Base-by-base conservation (phyloP, 1,140 invertebrate species). In the Aphelinus certus region DNA sequence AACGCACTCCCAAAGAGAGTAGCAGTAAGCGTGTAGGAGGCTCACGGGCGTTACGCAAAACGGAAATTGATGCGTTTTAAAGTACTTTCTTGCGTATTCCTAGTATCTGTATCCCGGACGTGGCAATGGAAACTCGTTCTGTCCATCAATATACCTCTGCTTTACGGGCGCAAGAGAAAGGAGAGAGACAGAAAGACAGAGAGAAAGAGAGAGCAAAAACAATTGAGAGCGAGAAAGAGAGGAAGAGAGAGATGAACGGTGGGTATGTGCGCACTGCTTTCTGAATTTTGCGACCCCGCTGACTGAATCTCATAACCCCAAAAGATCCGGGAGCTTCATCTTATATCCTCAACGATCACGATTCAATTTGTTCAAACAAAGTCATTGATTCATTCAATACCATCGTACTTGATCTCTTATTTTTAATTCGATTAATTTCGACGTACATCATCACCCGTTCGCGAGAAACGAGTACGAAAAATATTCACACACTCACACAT, bases 291-390 rank as follows among this genome's bases (percentile, higher is more conserved):
- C 10, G 26, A 26, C 55, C 45, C 3, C n/a, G 43, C 1, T 26
- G 3, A 7, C 60, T n/a, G 3, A 43, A 71, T 71, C 63, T 63
- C 60, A 63, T 71, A 63, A 62, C 60, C 6, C 51, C 6, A 3
- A 3, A 3, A 51, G 73, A 76, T 78, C 81, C 73, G 66, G 71
- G 69, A 77, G 73, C 47, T 47, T 6, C 77, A 72, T 78, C 76
- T 79, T 82, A 26, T 26, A 81, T 78, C 78, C 80, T 80, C 77
- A 71, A 64, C 51, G 60, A 63, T 71, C 67, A 63, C 42, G 62
- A 66, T 60, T 70, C 56, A 57, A 53, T 57, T 10, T 57, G 42
- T 43, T 53, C 3, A 2, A 26, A 26, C 26, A 26, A 26, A 26
- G 26, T 26, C 26, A 26, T 26, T 26, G 26, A 26, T 26, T 26